Conservation (phyloP, 2,888 invertebrate genomes). For the Drosophila lutescens region DNA sequence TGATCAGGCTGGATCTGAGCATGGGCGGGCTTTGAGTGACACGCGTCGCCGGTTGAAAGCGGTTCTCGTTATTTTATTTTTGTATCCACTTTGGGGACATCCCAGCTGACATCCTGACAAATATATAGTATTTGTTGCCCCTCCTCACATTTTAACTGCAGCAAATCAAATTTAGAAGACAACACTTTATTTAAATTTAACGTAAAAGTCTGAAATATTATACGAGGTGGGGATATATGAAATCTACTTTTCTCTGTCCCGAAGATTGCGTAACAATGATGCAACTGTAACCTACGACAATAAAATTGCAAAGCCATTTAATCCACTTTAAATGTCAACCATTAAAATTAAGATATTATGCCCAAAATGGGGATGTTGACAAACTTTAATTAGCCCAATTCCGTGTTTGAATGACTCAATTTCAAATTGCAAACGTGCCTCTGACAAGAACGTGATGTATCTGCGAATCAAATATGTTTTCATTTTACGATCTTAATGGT, state of each 20-base stretch:
- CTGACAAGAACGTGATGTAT: constrained; percentile 12
- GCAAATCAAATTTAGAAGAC: neutral
- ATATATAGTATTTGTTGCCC: neutral
- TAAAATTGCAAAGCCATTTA: constrained; percentile 15
- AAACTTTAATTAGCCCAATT: constrained; percentile 14
- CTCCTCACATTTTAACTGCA: neutral
- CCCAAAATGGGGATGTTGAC: constrained; percentile 14
- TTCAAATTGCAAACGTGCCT: constrained; percentile 12
- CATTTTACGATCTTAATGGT: neutral
- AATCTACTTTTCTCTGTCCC: too few relatives aligned
- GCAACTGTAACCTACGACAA: constrained; percentile 7
- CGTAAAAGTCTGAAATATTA: too few relatives aligned
- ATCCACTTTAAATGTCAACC: constrained; percentile 7
- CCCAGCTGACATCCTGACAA: constrained; percentile 5
- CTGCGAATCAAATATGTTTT: neutral
- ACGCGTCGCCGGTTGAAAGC: constrained; percentile 46
- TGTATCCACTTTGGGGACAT: constrained; percentile 3
- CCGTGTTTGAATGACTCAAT: neutral
- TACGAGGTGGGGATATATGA: too few relatives aligned
- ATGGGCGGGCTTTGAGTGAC: constrained; percentile 50
- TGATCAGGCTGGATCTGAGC: constrained; percentile 25
- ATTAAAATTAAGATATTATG: constrained; percentile 15
- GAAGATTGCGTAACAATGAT: constrained; percentile 12
- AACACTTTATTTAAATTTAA: too few relatives aligned
- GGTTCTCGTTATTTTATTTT: constrained; percentile 28